Base-by-base conservation (phyloP, 2,797 vertebrate species). In the Hoplostethus mediterraneus region DNA sequence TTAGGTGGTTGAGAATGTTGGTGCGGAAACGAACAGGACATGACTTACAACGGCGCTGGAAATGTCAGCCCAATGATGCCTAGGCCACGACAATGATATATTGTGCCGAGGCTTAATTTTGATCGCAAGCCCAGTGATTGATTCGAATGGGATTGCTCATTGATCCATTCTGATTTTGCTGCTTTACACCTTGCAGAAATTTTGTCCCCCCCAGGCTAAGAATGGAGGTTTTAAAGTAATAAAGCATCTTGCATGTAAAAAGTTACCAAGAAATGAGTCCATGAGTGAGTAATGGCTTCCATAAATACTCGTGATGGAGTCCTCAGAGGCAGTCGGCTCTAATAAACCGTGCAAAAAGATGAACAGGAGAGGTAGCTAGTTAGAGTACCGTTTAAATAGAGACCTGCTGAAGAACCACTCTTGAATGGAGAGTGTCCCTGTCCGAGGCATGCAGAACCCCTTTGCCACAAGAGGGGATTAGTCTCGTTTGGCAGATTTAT, bases 61-160 rank as follows among this genome's bases (percentile, higher is more conserved):
- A 77, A 75, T 61, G 77, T 59, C 72, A 77, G 44, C 44, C 49
- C 67, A 36, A 31, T 56, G 21, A 51, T 31, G 11, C 70, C 25
- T 63, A 56, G 59, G 9, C 72, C 12, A n/a, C 51, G 60, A 28
- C 16, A 47, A 62, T 61, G 69, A 66, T 12, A 16, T 48, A 44
- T 48, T 53, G 42, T 62, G 21, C 16, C 63, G 42, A 17, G 72
- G 55, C 61, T 51, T 30, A 52, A 30, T 75, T 67, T 47, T 52
- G 28, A 55, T 66, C 55, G 51, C 64, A 84, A 63, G 52, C 58
- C 63, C 40, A 57, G 17, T 78, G 71, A 89, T 80, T 80, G 74
- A 83, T 88, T 86, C 74, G 10, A 53, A 53, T 53, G 51, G 51
- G 51, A 53, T 9, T 25, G 21, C 45, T 48, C 16, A 48, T 48